These are phyloP conservation scores for Oreonectes daqikongensis DNA, from an alignment of 2,797 vertebrate genomes.

Conservation along the genomic window DNA sequence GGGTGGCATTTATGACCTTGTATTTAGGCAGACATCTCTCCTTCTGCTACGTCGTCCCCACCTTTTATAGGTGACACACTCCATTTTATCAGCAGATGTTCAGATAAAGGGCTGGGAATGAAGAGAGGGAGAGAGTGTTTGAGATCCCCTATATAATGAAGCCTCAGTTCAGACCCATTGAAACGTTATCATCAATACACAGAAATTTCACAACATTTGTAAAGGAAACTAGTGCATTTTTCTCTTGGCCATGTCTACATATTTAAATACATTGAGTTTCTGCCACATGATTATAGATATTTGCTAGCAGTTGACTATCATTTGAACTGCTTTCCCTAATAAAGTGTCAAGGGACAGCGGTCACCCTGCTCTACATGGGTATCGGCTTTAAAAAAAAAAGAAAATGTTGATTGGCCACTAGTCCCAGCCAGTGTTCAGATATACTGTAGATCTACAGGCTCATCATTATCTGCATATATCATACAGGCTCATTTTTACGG, in stretches of 20 bases:
- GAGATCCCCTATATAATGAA: background rate
- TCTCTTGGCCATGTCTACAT: background rate
- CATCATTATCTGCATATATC: background rate
- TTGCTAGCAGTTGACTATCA: too few species aligned
- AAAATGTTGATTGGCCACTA: background rate
- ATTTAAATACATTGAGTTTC: too few species aligned
- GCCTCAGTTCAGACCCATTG: background rate
- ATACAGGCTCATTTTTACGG: background rate
- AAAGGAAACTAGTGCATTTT: too few species aligned
- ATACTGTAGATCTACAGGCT: background rate
- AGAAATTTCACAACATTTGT: conserved; percentile 37
- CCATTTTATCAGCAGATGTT: conserved; percentile 37
- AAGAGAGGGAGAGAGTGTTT: background rate
- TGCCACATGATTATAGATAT: too few species aligned
- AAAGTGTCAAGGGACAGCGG: too few species aligned
- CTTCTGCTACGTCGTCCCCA: conserved; percentile 4
- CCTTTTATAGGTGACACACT: conserved; percentile 29
- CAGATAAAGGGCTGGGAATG: conserved; percentile 26
- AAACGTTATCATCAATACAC: conserved; percentile 30
- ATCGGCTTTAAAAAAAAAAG: background rate
- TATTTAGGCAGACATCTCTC: conserved; percentile 28
- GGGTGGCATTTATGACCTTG: conserved; percentile 33
- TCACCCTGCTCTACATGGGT: too few species aligned
- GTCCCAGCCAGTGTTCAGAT: background rate
- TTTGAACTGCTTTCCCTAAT: too few species aligned